phyloP scores from a whole-genome alignment of 2,888 invertebrate genomes.

The Drosophila siamana region DNA sequence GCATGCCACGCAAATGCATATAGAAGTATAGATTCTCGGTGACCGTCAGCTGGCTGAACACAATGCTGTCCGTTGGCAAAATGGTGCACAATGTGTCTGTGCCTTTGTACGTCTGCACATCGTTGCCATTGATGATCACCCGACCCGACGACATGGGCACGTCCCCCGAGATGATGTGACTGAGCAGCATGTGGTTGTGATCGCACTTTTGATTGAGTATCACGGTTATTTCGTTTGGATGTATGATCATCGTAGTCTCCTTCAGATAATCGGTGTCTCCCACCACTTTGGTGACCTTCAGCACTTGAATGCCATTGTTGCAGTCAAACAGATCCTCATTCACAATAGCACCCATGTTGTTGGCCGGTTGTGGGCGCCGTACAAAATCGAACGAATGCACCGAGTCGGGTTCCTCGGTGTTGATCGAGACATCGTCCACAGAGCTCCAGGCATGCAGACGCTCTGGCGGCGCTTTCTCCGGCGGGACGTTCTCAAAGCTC shows the following conservation, averaged over 20 bases:
- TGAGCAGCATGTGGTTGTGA: conserved; percentile 5
- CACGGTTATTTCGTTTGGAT: conserved; percentile 38
- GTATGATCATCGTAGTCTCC: conserved; percentile 21
- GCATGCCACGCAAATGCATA: conserved; percentile 30
- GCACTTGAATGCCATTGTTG: conserved; percentile 26
- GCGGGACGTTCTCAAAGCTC: neutral
- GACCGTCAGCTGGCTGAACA: conserved; percentile 18
- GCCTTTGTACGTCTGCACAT: neutral
- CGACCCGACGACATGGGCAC: conserved; percentile 10
- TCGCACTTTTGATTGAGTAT: conserved; percentile 7
- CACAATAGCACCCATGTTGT: neutral
- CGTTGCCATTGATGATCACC: conserved; percentile 18
- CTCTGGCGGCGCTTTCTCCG: neutral
- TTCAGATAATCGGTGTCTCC: conserved; percentile 11
- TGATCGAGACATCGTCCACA: neutral
- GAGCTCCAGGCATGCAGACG: neutral
- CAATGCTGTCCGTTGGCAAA: conserved; percentile 17
- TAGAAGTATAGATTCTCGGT: conserved; percentile 29
- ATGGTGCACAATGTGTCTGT: conserved; percentile 10
- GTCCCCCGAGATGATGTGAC: conserved; percentile 17
- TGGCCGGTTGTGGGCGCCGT: too few relatives aligned
- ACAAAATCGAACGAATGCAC: neutral
- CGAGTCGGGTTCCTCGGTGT: neutral
- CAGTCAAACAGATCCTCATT: conserved; percentile 3
- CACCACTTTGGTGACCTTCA: conserved; percentile 9